A percentile compares a stretch with the other conserved stretches of the same genome.
phyloP scores from a whole-genome alignment of 2,113 vertebrate genomes.

The Glaucomys volans region DNA sequence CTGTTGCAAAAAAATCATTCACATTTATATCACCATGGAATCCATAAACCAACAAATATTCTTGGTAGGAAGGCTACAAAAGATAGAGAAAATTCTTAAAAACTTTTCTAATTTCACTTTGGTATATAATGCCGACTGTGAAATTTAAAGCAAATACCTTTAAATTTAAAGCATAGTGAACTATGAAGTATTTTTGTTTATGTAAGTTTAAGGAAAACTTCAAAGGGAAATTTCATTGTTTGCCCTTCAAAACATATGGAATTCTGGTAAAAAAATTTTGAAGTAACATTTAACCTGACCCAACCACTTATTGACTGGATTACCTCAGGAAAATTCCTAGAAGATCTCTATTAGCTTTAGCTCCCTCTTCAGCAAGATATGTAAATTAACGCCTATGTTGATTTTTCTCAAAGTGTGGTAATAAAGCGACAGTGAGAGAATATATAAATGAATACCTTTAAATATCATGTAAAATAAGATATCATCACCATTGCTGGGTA shows the following conservation, averaged over 20 bases:
- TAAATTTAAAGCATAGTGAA: slow-evolving; percentile 40
- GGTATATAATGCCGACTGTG: background rate
- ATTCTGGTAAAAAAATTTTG: background rate
- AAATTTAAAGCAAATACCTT: background rate
- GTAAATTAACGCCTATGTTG: background rate
- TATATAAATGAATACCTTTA: background rate
- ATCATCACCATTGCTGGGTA: background rate
- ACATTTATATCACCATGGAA: slow-evolving; percentile 24
- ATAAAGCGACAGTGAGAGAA: background rate
- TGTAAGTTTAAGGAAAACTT: background rate
- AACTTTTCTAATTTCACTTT: background rate
- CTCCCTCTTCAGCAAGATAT: background rate
- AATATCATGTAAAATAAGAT: background rate
- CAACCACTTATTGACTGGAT: background rate
- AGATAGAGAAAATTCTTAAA: background rate
- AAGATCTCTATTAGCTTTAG: background rate
- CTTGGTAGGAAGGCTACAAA: background rate
- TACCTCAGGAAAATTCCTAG: background rate
- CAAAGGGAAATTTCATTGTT: slow-evolving; percentile 11
- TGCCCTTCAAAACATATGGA: slow-evolving; percentile 1
- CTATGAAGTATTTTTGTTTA: background rate
- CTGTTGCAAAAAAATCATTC: slow-evolving; percentile 21
- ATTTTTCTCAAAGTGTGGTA: background rate
- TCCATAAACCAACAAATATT: slow-evolving; percentile 7
- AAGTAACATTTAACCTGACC: background rate